A percentile compares a stretch with the other conserved stretches of the same genome.
Conservation (phyloP, 2,888 invertebrate genomes). For the Maniola hyperantus region DNA sequence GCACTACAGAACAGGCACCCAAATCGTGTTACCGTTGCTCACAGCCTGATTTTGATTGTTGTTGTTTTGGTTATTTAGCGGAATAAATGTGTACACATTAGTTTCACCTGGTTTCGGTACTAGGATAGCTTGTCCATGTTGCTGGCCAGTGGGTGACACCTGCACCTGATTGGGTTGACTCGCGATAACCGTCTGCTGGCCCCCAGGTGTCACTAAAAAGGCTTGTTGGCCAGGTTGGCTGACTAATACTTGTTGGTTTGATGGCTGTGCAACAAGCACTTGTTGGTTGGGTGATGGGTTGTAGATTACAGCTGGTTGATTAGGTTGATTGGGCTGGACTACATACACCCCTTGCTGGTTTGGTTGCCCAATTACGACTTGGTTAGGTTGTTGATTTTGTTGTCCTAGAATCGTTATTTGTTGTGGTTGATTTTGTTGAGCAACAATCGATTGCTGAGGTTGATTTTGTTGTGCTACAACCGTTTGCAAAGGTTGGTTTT, state of each 20-base stretch:
- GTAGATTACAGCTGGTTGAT: conserved; percentile 31
- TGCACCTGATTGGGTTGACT: conserved; percentile 36
- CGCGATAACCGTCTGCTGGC: conserved; percentile 32
- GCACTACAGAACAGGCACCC: conserved; percentile 43
- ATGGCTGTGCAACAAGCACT: conserved; percentile 10
- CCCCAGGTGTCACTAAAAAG: conserved; percentile 20
- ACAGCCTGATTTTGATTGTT: conserved; percentile 17
- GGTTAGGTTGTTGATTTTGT: not conserved
- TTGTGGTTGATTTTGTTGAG: not conserved
- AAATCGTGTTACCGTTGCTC: conserved; percentile 37
- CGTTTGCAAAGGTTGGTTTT: not conserved
- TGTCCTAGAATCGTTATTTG: not conserved
- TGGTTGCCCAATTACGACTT: conserved; percentile 20
- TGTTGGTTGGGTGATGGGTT: conserved; percentile 34
- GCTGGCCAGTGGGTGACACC: not conserved
- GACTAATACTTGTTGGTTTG: conserved; percentile 29
- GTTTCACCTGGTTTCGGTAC: conserved; percentile 28
- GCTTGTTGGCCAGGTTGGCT: conserved; percentile 30
- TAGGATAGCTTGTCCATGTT: conserved; percentile 5
- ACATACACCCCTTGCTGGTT: conserved; percentile 31
- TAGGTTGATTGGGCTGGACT: conserved; percentile 31
- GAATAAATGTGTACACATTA: conserved; percentile 48
- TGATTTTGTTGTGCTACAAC: not conserved
- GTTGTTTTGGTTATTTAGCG: conserved; percentile 43
- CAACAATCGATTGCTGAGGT: not conserved